Evolutionary conservation across 2,113 vertebrate genomes (phyloP).

Genomic region (Scopus umbretta): DNA sequence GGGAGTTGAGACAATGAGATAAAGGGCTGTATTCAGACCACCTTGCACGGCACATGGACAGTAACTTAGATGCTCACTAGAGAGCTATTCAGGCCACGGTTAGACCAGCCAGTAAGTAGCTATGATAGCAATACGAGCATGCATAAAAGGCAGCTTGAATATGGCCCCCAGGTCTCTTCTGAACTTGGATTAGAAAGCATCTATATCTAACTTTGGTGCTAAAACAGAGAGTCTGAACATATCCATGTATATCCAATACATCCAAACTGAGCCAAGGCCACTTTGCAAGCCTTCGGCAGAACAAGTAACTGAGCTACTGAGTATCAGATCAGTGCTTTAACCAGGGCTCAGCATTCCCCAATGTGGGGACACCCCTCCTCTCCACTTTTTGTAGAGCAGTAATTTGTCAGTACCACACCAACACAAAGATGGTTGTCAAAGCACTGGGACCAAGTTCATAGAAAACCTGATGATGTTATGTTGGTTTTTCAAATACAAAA

Average conservation of each 20-base stretch:
- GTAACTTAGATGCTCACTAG: background rate
- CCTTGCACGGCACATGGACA: background rate
- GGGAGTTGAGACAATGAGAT: background rate
- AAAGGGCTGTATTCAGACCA: background rate
- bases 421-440: background rate
- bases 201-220: background rate
- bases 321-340: background rate
- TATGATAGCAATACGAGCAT: rapidly evolving
- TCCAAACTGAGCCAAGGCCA: background rate
- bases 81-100: background rate
- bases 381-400: background rate
- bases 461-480: background rate
- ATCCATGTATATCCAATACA: background rate
- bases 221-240: background rate
- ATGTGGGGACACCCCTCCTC: background rate
- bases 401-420: background rate
- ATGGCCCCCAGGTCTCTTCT: background rate
- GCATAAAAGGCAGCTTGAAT: background rate
- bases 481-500: background rate
- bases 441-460: background rate
- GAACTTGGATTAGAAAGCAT: background rate
- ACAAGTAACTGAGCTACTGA: background rate
- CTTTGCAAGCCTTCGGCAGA: background rate
- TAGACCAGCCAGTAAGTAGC: background rate
- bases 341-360: background rate